These are phyloP conservation scores for Hanleya hanleyi DNA, from an alignment of 2,888 invertebrate species.

Conservation along the genomic window DNA sequence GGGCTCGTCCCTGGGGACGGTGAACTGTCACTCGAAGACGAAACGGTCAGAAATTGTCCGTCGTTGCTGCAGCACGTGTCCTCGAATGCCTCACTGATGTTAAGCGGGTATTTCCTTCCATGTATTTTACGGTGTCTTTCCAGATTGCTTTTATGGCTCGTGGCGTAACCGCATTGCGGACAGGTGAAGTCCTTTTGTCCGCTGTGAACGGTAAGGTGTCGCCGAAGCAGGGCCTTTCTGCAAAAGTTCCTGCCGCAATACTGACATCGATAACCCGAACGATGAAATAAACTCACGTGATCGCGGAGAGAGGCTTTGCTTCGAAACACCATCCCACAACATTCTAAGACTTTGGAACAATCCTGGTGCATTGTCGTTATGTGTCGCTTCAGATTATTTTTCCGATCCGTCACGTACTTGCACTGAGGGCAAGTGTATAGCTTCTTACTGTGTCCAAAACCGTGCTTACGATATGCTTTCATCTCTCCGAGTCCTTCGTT, in stretches of 20 bases:
- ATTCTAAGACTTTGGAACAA: conserved; percentile 63
- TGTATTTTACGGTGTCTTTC: conserved; percentile 73
- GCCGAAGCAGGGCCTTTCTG: conserved; percentile 73
- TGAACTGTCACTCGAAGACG: background rate
- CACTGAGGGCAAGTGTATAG: conserved; percentile 58
- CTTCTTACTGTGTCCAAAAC: background rate
- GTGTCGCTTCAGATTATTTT: conserved; percentile 73
- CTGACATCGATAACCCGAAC: conserved; percentile 72
- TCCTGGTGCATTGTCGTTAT: conserved; percentile 73
- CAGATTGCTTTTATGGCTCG: conserved; percentile 74
- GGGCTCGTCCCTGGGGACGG: background rate
- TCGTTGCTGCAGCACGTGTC: background rate
- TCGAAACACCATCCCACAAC: conserved; percentile 69
- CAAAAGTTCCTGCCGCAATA: conserved; percentile 73
- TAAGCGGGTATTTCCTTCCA: conserved; percentile 1
- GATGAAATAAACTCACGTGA: conserved; percentile 71
- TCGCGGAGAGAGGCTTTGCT: conserved; percentile 72
- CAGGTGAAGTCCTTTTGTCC: conserved; percentile 74
- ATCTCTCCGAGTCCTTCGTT: background rate
- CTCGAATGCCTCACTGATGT: background rate
- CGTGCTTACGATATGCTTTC: background rate
- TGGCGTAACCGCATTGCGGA: conserved; percentile 72
- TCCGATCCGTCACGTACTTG: conserved; percentile 69
- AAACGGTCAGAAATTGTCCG: background rate
- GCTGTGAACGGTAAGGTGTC: conserved; percentile 74